Evolutionary conservation across 2,888 invertebrate species (phyloP), one percentile per base, ranked within the genome.

Genomic region (Anthophora plumipes): DNA sequence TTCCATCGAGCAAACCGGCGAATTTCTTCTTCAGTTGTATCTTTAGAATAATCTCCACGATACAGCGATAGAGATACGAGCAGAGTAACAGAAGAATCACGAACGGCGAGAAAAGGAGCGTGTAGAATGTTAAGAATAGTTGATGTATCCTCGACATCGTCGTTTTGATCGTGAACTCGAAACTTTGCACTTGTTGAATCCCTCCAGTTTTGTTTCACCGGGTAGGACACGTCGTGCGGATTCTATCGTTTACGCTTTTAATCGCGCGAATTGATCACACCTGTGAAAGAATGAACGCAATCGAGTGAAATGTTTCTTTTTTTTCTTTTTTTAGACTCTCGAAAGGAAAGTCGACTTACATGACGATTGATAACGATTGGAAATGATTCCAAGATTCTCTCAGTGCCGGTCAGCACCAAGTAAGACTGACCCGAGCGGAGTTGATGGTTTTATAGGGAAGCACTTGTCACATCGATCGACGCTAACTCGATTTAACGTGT

Each of bases 1-100:
- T 93, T 55, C 95, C 95, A 48, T 94, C 93, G 31, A 95, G 90
- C 22, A 95, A 93, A 31, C 94, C 93, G 5, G 91, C 93, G 83
- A 94, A 95, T 76, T 93, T 89, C 52, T 92, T 90, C 59, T 93
- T 93, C 39, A 90, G 82, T 64, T 86, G 79, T 55, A 83, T 71
- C 79, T 80, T 87, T 22, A 91, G 50, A n/a, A 78, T 12, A 0
- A 84, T 7, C 9, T 88, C 71, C 1, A 91, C 79, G 22, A 82
- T 39, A 39, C 77, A 70, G 41, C 91, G 89, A 54, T 87, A 90
- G 1, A 88, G 41, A 8, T 83, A 89, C 46, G 89, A 70, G n/a
- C 80, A 43, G 0, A 39, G 22, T 6, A 91, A 41, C 11, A 68
- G 11, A 6, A 75, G 14, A 5, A 59, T 41, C 11, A 89, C 61